phyloP scores from a whole-genome alignment of 2,888 invertebrate genomes.

The Polia nebulosa region DNA sequence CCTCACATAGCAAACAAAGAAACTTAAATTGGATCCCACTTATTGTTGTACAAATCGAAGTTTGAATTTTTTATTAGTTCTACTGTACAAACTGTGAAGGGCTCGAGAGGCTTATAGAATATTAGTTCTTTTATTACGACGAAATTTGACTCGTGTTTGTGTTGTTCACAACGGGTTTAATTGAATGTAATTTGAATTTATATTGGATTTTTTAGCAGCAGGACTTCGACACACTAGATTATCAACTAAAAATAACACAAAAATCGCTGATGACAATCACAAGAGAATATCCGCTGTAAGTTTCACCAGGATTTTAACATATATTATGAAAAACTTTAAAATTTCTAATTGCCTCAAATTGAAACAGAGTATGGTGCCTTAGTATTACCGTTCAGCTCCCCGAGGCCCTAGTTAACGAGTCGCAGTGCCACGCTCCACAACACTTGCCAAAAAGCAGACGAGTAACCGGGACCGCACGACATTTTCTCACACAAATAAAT shows the following conservation, averaged over 20 bases:
- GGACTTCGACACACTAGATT: too few relatives aligned
- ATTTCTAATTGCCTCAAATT: constrained; percentile 38
- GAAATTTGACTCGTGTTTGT: constrained; percentile 47
- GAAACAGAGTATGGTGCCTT: constrained; percentile 43
- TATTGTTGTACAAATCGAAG: constrained; percentile 75
- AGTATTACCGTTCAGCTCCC: constrained; percentile 49
- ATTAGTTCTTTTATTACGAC: constrained; percentile 51
- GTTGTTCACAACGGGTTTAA: constrained; percentile 39
- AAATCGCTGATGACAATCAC: too few relatives aligned
- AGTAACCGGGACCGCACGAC: constrained; percentile 34
- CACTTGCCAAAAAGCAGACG: constrained; percentile 51
- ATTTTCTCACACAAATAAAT: constrained; percentile 23
- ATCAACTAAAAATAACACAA: too few relatives aligned
- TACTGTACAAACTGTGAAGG: constrained; percentile 53
- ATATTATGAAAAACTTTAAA: neutral
- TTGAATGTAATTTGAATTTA: constrained; percentile 33
- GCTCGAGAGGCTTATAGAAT: constrained; percentile 62
- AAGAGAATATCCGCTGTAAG: neutral
- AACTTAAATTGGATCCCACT: constrained; percentile 79
- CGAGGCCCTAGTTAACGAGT: constrained; percentile 61
- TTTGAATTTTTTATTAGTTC: constrained; percentile 78
- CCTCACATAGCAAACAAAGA: constrained; percentile 75
- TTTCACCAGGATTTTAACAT: neutral
- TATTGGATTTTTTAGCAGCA: constrained; percentile 9
- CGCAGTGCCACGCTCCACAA: constrained; percentile 40